Base-by-base conservation (phyloP, 2,888 invertebrate genomes). In the Watsonalla cultraria region DNA sequence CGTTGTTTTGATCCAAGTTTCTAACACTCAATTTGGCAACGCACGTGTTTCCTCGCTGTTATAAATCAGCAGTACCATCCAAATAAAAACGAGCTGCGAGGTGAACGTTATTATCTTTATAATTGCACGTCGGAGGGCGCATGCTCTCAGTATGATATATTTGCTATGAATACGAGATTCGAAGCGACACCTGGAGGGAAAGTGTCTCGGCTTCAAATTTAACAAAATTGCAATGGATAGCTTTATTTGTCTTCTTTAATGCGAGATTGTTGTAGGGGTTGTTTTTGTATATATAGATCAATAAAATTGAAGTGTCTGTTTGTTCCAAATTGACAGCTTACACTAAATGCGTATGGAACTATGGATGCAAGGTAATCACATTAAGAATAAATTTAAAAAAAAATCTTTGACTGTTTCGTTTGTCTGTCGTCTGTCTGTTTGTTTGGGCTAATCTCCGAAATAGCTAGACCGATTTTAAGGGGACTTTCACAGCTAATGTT, bases 81-180 rank as follows among this genome's bases (percentile, higher is more conserved):
- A 87, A 88, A 88, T 89, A 90, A 89, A 87, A 89, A 80, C 80
- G 82, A 76, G 70, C 73, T 80, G 71, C 78, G 84, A 86, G 86
- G 83, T 86, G 89, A 87, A 86, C 84, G 86, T 90, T 90, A 90
- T 90, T 90, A 90, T 90, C 89, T 89, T 87, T 90, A 86, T 90
- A 90, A 90, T 90, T 90, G 90, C 87, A 90, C 86, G 90, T 90
- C 90, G 90, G 82, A 82, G 74, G 80, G 80, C 62, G 56, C 60
- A 58, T 55, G 60, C 8, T 56, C 61, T 71, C 74, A 42, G 11
- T 77, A 84, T 90, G 90, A 90, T 90, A 87, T 90, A 90, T 89
- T 81, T 83, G 68, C 82, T 79, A 90, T 90, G 90, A 90, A 90
- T 90, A 87, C 86, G 82, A 76, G 84, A 90, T 90, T 86, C 78